These are phyloP conservation scores for Drosophila repletoides DNA, from an alignment of 1,140 invertebrate species.

Conservation along the genomic window DNA sequence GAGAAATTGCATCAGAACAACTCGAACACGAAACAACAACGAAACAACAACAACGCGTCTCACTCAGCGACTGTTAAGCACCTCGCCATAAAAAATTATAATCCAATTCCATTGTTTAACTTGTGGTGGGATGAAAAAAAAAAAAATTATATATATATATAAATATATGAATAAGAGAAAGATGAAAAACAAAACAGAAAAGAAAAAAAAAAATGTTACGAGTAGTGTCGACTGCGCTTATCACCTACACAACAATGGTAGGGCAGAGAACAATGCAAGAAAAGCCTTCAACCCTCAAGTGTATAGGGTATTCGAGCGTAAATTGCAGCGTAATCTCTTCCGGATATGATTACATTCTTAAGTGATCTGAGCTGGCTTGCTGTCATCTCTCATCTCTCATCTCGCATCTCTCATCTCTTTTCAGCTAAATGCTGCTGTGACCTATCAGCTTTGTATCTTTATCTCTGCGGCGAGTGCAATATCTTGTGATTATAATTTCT, in stretches of 20 bases:
- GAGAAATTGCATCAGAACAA: conserved; percentile 36
- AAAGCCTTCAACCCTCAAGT: conserved; percentile 26
- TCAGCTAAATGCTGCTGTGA: conserved; percentile 67
- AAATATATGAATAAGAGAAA: too few species aligned
- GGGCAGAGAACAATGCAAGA: conserved; percentile 28
- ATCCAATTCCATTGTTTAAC: conserved; percentile 76
- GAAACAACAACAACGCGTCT: conserved; percentile 18
- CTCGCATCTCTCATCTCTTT: conserved; percentile 35
- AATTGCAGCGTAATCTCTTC: conserved; percentile 77
- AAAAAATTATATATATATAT: too few species aligned
- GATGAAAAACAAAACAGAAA: conserved; percentile 28
- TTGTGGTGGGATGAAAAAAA: conserved; percentile 1
- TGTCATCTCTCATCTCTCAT: not conserved
- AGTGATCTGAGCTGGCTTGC: conserved; percentile 42
- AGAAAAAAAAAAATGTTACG: conserved; percentile 22
- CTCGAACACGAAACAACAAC: conserved; percentile 53
- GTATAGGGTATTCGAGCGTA: conserved; percentile 53
- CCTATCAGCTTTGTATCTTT: conserved; percentile 73
- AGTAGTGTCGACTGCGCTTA: conserved; percentile 61
- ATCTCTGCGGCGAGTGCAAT: conserved; percentile 39
- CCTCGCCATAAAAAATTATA: conserved; percentile 60
- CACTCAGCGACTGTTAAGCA: conserved; percentile 42
- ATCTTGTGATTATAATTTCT: conserved; percentile 79
- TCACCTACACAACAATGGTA: conserved; percentile 60
- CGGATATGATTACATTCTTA: conserved; percentile 75